Evolutionary conservation across 2,888 invertebrate species (phyloP).

Genomic region (Chrysotoxum bicinctum): DNA sequence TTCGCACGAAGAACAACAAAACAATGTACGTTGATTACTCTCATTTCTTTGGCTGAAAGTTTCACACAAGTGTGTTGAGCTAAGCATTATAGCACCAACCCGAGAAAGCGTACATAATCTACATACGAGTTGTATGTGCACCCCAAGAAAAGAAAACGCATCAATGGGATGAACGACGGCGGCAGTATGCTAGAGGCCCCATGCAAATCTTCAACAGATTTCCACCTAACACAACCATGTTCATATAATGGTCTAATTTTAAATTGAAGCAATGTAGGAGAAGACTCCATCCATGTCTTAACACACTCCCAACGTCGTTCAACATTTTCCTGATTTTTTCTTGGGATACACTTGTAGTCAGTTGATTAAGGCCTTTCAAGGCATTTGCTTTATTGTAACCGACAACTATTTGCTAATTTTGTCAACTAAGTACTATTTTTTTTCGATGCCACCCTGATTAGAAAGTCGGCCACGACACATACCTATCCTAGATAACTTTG

Average conservation of each 20-base stretch:
- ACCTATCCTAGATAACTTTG: too few relatives aligned
- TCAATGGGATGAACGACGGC: neutral
- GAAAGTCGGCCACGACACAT: too few relatives aligned
- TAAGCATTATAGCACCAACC: constrained; percentile 15
- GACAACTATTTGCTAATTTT: too few relatives aligned
- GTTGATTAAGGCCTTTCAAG: neutral
- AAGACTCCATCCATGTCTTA: constrained; percentile 52
- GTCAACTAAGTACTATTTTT: too few relatives aligned
- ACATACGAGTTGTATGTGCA: neutral
- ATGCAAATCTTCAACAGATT: constrained; percentile 47
- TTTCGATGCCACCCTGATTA: too few relatives aligned
- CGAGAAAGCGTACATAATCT: neutral
- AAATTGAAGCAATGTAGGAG: constrained; percentile 43
- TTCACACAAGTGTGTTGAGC: constrained; percentile 7
- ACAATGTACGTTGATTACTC: constrained; percentile 40
- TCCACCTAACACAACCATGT: constrained; percentile 25
- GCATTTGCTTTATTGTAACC: too few relatives aligned
- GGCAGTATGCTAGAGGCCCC: constrained; percentile 8
- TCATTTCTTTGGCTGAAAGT: constrained; percentile 20
- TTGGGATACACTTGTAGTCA: neutral
- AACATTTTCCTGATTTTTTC: neutral
- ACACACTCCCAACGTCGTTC: neutral
- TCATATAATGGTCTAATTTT: constrained; percentile 58
- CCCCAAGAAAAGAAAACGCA: neutral
- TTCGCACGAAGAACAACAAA: constrained; percentile 43